Evolutionary conservation across 2,797 vertebrate genomes (phyloP), one percentile per base, ranked within the genome.

Genomic region (Sebastes nivosus): DNA sequence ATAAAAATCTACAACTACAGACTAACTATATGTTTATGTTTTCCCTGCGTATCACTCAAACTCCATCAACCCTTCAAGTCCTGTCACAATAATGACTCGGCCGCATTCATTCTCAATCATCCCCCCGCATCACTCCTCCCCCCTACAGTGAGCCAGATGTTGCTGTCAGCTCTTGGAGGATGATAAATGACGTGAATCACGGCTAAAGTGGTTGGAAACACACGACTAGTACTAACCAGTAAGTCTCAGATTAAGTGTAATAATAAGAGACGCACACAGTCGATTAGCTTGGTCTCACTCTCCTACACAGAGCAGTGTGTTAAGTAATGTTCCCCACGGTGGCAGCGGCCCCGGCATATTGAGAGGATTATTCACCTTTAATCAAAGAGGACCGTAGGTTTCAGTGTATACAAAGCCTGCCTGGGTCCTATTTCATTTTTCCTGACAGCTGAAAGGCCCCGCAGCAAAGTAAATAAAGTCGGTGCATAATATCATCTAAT

Each of bases 111-210:
- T 85, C 67, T 85, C 79, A 79, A 61, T 82, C 74, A 80, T 72
- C 18, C n/a, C 32, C 67, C 68, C 16, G 6, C 74, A 68, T 68
- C 74, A 67, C 9, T 12, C 30, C 25, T 13, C 42, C 69, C 63
- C 8, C 38, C 24, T 14, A 22, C 52, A 72, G 69, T 55, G 30
- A 71, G 71, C 89, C 85, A 89, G 80, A 86, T 86, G 89, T 69
- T 81, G 61, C 84, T 38, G 79, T 86, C 72, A 82, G 25, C 65
- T 73, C 63, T 71, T 68, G 70, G 30, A 71, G 78, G 78, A 77
- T 86, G 87, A 88, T 76, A n/a, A 88, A 91, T 73, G 69, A 86
- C 57, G 63, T 18, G 60, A 71, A 65, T 82, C 59, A 24, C 3
- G 1, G 64, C 55, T 71, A 69, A 75, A 72, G 54, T 16, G 24